phyloP scores from a whole-genome alignment of 2,113 vertebrate genomes.

The Okapia johnstoni region DNA sequence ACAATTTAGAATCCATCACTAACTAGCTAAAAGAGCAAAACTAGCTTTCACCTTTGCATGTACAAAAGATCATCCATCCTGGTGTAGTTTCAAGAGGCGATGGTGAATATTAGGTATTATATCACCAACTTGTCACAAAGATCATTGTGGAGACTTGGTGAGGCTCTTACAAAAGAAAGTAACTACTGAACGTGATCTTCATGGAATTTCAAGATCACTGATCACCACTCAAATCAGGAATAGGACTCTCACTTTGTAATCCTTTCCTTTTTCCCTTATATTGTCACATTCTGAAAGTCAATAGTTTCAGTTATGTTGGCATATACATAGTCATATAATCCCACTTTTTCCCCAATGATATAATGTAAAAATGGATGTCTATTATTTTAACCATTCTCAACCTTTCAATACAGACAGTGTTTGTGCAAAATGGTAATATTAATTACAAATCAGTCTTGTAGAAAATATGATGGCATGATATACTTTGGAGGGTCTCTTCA shows the following conservation, averaged over 20 bases:
- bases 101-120: background rate
- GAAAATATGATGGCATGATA: background rate
- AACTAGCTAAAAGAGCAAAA: background rate
- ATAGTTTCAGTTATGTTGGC: background rate
- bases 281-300: background rate
- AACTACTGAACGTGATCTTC: background rate
- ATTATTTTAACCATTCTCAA: background rate
- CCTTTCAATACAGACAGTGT: background rate
- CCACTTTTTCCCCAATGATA: background rate
- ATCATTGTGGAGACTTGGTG: background rate
- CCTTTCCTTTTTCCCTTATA: slow-evolving; percentile 15
- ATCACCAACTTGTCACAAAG: background rate
- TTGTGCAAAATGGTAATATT: background rate
- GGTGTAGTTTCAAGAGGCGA: background rate
- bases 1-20: background rate
- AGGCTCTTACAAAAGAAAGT: background rate
- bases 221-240: slow-evolving; percentile 33
- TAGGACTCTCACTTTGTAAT: background rate
- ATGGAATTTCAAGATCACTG: background rate
- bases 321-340: background rate
- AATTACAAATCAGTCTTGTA: background rate
- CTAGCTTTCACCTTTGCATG: background rate
- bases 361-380: background rate
- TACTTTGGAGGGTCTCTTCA: background rate
- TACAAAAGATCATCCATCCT: background rate